Evolutionary conservation across 2,797 vertebrate species (phyloP), one percentile per base, ranked within the genome.

Genomic region (Premnoplex brunnescens): DNA sequence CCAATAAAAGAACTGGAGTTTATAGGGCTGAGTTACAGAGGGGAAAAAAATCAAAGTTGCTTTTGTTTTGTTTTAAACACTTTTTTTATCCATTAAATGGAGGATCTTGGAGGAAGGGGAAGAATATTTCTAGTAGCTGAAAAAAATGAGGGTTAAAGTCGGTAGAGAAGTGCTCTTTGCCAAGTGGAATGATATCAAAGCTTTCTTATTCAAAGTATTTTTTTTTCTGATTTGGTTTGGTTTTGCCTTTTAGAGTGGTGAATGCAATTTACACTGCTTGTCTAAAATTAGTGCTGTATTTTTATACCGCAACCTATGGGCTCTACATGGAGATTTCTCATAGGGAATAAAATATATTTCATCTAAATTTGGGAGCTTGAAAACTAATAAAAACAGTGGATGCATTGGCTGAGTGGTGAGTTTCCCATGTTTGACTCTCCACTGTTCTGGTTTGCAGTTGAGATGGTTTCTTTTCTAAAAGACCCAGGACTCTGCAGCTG

Each of bases 51-150:
- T 44, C 56, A 10, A 81, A 91, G 79, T 91, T 91, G 43, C 63
- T 86, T 91, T 84, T 94, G 56, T 91, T 91, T 88, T 82, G 66
- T 88, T 95, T 81, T 73, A 89, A 94, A 73, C 54, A 75, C 37
- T 20, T 66, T 86, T 78, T 81, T 85, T 62, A 27, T 89, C 74
- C 58, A 12, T 59, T 84, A 81, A 85, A 73, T 52, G 43, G 56
- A 88, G 49, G 36, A 18, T 58, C 72, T 49, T 37, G 22, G 64
- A 59, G 54, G 12, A 63, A 6, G 66, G 58, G 15, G 23, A 51
- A 79, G 85, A 39, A 62, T 91, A 75, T 81, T 95, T 41, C 46
- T 56, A 72, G 68, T 21, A 44, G 54, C 64, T 86, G 85, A 75
- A 83, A 84, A 89, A 64, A 79, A 39, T 15, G 37, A 73, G 43